These are phyloP conservation scores for Lycia hirtaria DNA, from an alignment of 2,888 invertebrate genomes.

Conservation along the genomic window DNA sequence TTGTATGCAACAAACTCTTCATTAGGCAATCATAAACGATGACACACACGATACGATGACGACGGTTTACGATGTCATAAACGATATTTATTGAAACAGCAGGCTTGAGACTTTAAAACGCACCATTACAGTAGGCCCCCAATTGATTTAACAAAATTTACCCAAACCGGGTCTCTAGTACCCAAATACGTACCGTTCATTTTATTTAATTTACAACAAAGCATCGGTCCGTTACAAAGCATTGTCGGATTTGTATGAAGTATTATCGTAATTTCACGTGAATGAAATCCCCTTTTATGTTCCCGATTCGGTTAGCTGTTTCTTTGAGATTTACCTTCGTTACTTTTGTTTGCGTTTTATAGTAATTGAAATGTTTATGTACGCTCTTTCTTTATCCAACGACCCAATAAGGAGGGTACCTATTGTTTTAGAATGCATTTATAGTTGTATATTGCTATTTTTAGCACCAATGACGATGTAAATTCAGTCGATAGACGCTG, in stretches of 20 bases:
- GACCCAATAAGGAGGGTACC: no score
- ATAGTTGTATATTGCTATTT: no score
- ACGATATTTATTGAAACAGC: no score
- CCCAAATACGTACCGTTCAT: constrained; percentile 13
- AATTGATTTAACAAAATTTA: constrained; percentile 4
- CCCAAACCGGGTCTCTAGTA: constrained; percentile 10
- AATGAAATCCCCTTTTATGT: constrained; percentile 25
- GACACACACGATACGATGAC: no score
- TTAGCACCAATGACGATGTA: no score
- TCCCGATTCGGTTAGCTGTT: constrained; percentile 22
- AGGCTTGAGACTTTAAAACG: no score
- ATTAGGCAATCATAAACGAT: no score
- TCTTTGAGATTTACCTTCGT: constrained; percentile 33
- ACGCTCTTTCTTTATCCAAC: no score
- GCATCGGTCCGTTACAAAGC: constrained; percentile 25
- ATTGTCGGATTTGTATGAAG: constrained; percentile 26
- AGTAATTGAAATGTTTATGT: constrained; percentile 18
- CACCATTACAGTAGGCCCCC: background rate
- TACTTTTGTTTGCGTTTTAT: constrained; percentile 22
- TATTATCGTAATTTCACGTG: constrained; percentile 32
- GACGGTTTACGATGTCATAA: no score
- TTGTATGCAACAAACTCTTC: no score
- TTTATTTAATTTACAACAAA: constrained; percentile 27
- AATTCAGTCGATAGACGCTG: no score
- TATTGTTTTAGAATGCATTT: no score